Base-by-base conservation (phyloP, 2,888 invertebrate genomes). In the Archips xylosteana region DNA sequence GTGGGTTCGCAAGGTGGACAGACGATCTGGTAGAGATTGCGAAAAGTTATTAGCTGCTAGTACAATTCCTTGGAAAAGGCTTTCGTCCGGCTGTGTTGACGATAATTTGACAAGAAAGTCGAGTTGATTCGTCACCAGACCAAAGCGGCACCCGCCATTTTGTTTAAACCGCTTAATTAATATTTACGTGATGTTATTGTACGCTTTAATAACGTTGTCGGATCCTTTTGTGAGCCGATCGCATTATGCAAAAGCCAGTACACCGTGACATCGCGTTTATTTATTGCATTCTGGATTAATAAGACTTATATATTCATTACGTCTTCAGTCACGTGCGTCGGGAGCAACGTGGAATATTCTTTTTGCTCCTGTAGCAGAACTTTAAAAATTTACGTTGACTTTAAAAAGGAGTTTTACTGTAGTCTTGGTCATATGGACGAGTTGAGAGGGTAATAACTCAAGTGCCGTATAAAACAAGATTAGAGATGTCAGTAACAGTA, bases 161-260 rank as follows among this genome's bases (percentile, higher is more conserved):
- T 72, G 79, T 79, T 76, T 78, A 75, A 74, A 81, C 79, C 61
- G 75, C 76, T 81, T 84, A 81, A 85, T 86, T 83, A 83, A 81
- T 82, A 84, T 84, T 83, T 81, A 84, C 81, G 76, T 70, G 78
- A 76, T 82, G 81, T 80, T 81, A 81, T 76, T 76, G 76, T 75
- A 71, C 63, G 71, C 77, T 76, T 80, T 81, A 80, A 83, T 81
- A 79, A 80, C 69, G 75, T 77, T 78, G 75, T 76, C 69, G 70
- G 74, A 61, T 62, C 74, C 75, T 72, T 76, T 74, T 77, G 76
- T 77, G 61, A 71, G 74, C 77, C 79, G 76, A 74, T 77, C 72
- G 71, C 67, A 76, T 77, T 78, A 77, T 78, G 75, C 66, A 77
- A 77, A 78, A 76, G 51, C 34, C 49, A 54, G 15, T 65, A 64